Evolutionary conservation across 2,888 invertebrate genomes (phyloP).

Genomic region (Chymomyza amoena): DNA sequence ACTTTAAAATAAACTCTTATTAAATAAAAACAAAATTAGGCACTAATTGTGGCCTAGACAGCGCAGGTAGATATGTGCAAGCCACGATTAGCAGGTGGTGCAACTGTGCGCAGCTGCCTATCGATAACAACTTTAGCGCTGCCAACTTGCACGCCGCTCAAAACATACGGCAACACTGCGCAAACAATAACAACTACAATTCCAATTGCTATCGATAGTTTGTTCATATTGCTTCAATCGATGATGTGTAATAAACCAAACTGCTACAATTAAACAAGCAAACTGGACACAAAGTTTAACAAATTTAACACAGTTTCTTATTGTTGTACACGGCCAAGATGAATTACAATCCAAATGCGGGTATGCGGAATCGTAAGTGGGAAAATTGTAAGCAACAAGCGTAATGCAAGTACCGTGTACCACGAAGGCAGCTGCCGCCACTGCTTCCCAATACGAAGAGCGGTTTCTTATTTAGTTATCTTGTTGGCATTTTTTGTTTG

Average conservation of each 20-base stretch:
- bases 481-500: constrained; percentile 26
- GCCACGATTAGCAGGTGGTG: constrained; percentile 43
- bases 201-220: constrained; percentile 15
- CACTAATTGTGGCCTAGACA: constrained; percentile 30
- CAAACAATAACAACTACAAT: not conserved
- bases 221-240: not conserved
- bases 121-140: not conserved
- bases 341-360: constrained; percentile 77
- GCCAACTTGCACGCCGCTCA: not conserved
- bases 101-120: not conserved
- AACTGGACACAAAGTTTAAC: not conserved
- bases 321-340: constrained; percentile 44
- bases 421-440: constrained; percentile 29
- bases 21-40: constrained; percentile 57
- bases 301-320: not conserved
- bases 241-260: constrained; percentile 43
- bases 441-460: constrained; percentile 10
- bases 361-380: constrained; percentile 78
- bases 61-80: constrained; percentile 45
- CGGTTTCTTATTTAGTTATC: constrained; percentile 17
- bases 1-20: constrained; percentile 44
- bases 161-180: not conserved
- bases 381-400: constrained; percentile 76
- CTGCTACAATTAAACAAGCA: constrained; percentile 39
- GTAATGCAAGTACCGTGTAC: constrained; percentile 67